Base-by-base conservation (phyloP, 2,797 vertebrate genomes). In the Urocyon cinereoargenteus region DNA sequence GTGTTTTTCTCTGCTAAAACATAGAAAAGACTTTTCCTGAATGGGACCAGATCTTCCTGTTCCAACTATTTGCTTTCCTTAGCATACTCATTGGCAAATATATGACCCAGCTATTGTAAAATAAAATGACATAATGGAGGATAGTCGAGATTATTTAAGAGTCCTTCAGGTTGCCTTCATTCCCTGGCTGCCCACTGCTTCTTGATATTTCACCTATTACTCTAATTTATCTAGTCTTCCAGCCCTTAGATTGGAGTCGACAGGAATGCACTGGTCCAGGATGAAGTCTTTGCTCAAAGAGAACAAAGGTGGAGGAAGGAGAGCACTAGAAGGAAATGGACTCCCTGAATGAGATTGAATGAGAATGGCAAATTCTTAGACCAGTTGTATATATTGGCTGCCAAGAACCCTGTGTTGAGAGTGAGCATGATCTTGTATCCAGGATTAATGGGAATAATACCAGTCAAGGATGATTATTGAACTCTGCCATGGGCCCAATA, bases 61-160 rank as follows among this genome's bases (percentile, higher is more conserved):
- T 96, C 7, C 68, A 86, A 34, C 72, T 79, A 68, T 88, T 92
- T 90, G 45, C 73, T 88, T 92, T 95, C 75, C 82, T 90, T 40
- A 92, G 73, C n/a, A 95, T 93, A 94, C 62, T 93, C 26, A 78
- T 3, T 86, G 49, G 68, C 14, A 85, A 84, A 96, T 78, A 92
- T 68, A 51, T 19, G 26, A 51, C 13, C 22, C 64, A 61, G 22
- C 28, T 81, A 62, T 13, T 82, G 81, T 90, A 34, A 85, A 77
- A 66, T 51, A 82, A 96, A 82, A 88, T 55, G 34, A 34, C 55
- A 45, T 45, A 88, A 84, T 15, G n/a, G 53, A 95, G 59, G 10
- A 77, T 64, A 78, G 0, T 31, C 3, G 93, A 31, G 26, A 70
- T 36, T 88, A 68, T 59, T 94, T 78, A 96, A 91, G 84, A 83